Conservation (phyloP, 1,140 invertebrate genomes). For the Chionoecetes opilio region DNA sequence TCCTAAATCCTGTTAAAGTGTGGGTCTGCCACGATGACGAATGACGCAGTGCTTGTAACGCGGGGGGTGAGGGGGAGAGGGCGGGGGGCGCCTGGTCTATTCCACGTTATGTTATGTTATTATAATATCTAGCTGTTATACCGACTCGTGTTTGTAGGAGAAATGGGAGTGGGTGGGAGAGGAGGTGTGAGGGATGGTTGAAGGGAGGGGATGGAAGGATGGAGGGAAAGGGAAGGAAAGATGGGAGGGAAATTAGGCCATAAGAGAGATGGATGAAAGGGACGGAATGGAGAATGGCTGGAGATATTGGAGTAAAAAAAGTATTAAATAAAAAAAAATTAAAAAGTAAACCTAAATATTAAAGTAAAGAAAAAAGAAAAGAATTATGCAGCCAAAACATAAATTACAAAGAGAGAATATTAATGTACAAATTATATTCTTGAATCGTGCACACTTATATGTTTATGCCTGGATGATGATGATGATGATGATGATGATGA, state of each 20-base stretch:
- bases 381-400: background rate
- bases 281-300: background rate
- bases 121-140: background rate
- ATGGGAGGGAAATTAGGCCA: background rate
- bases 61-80: background rate
- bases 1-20: slow-evolving; percentile 52
- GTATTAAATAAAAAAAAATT: background rate
- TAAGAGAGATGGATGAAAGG: background rate
- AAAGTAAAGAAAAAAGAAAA: background rate
- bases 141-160: background rate
- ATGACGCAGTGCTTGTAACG: slow-evolving; percentile 5
- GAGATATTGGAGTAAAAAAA: background rate
- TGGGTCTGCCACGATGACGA: slow-evolving; percentile 47
- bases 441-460: no score
- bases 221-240: background rate
- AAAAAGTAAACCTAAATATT: background rate
- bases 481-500: no score
- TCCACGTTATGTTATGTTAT: background rate
- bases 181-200: background rate
- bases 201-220: background rate
- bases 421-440: no score
- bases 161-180: background rate
- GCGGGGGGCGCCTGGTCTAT: background rate
- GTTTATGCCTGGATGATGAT: no score
- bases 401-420: no score